Evolutionary conservation across 2,888 invertebrate species (phyloP), one percentile per base, ranked within the genome.

Genomic region (Latrodectus elegans): DNA sequence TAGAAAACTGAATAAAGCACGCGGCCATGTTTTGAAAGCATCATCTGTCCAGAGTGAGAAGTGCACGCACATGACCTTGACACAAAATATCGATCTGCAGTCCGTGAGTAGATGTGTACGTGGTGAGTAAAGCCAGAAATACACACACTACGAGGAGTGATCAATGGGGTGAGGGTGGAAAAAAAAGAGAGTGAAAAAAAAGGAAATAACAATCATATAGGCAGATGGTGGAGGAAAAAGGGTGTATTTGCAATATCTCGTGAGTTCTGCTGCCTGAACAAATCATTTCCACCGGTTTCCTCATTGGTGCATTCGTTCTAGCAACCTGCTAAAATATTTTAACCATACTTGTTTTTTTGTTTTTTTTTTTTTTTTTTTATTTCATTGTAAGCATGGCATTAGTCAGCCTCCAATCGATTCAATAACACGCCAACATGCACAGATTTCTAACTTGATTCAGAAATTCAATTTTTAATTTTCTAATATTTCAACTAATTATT

Each of bases 1-100:
- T 38, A 6, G 38, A 38, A 38, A 38, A 38, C 38, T 38, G 38
- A 38, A 38, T 38, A 12, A 71, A 71, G 64, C 82, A 82, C 74
- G 82, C 82, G 74, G 67, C 68, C 76, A 60, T 76, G 76, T 83
- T 82, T 83, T 83, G 71, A 76, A 76, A 15, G 70, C 15, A 76
- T 76, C 83, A 83, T 83, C 75, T 83, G 83, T 60, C 68, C 26
- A 64, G n/a, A 68, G 60, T 60, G 60, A 15, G 71, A 80, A 72
- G 55, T 60, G 80, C 38, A 64, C 38, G 72, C 70, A 22, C 60
- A 64, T 71, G 83, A 83, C 83, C 83, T 83, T 83, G 83, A 76
- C 76, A 83, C 83, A 76, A 76, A 70, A 83, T 83, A 83, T 83
- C 76, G 83, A 83, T 83, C 83, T 64, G 17, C n/a, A 26, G 70